Conservation (phyloP, 1,140 invertebrate genomes). For the Nomia melanderi region DNA sequence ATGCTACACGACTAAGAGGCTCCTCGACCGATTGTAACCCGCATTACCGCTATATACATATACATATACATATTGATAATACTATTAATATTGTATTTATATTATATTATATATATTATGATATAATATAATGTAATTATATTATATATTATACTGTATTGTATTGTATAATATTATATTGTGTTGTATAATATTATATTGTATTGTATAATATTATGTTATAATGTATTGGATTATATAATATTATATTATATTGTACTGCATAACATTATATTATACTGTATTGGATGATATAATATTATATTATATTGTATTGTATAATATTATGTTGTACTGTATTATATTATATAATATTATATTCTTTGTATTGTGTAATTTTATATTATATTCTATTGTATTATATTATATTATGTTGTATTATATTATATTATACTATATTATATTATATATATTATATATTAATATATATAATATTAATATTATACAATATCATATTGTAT, state of each 20-base stretch:
- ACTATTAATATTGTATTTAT: constrained; percentile 47
- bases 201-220: constrained; percentile 47
- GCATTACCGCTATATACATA: constrained; percentile 35
- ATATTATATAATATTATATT: constrained; percentile 26
- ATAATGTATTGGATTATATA: too few relatives aligned
- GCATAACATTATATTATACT: too few relatives aligned
- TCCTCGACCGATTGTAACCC: constrained; percentile 37
- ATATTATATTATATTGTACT: too few relatives aligned
- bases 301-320: constrained; percentile 49
- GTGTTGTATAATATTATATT: constrained; percentile 33
- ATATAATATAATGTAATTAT: too few relatives aligned
- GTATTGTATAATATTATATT: too few relatives aligned
- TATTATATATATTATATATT: constrained; percentile 25
- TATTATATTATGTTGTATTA: too few relatives aligned
- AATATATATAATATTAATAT: constrained; percentile 47
- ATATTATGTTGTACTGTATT: too few relatives aligned
- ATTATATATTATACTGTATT: constrained; percentile 1
- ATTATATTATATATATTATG: not conserved
- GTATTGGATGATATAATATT: too few relatives aligned
- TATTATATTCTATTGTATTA: too few relatives aligned
- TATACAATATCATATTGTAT: constrained; percentile 49
- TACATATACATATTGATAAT: constrained; percentile 43
- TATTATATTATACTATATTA: too few relatives aligned
- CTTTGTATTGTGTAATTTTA: constrained; percentile 47
- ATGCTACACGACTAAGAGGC: constrained; percentile 40